Conservation (phyloP, 2,113 vertebrate species). For the Cynopterus brachyotis region DNA sequence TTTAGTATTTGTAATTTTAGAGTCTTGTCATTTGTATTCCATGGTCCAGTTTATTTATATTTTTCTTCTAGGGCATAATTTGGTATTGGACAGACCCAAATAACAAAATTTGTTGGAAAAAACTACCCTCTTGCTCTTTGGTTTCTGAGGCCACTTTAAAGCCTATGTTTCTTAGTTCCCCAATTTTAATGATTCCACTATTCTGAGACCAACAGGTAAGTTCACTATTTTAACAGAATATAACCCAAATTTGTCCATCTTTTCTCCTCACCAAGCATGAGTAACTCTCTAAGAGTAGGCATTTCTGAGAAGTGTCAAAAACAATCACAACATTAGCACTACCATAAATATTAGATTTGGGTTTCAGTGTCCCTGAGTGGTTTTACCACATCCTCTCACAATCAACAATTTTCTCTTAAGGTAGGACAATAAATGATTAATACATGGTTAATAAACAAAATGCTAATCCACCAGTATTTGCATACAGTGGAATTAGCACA, state of each 20-base stretch:
- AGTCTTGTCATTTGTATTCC: accelerated
- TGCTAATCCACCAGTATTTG: neutral
- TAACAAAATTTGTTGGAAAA: neutral
- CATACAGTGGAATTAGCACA: neutral
- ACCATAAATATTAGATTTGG: neutral
- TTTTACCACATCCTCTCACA: neutral
- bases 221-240: neutral
- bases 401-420: neutral
- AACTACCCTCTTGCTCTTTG: neutral
- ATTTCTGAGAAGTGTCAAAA: neutral
- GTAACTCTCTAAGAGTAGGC: neutral
- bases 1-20: neutral
- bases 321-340: neutral
- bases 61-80: neutral
- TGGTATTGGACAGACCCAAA: neutral
- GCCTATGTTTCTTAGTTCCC: neutral
- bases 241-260: neutral
- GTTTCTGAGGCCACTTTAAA: neutral
- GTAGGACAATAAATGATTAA: neutral
- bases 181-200: neutral
- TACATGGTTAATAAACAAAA: neutral
- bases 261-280: neutral
- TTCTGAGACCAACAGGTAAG: neutral
- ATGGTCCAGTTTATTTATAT: neutral
- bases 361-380: neutral